These are phyloP conservation scores for Neodiprion fabricii DNA, from an alignment of 1,140 invertebrate genomes.

Conservation along the genomic window DNA sequence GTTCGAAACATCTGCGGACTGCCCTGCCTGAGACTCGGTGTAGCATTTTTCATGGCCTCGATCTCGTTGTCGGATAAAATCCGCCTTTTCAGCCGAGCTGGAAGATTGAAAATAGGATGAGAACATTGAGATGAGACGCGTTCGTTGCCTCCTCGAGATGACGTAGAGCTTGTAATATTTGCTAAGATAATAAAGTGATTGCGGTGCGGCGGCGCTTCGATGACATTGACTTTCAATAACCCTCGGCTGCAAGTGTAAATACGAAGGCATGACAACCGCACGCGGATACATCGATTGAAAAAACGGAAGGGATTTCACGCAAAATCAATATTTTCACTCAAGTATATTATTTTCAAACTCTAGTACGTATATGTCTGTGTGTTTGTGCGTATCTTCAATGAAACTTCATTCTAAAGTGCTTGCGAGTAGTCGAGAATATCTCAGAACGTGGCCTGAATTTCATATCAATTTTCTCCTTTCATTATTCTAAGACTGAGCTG, in stretches of 20 bases:
- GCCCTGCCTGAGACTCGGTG: slow-evolving; percentile 81
- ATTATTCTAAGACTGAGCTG: too few species aligned
- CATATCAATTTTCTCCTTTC: too few species aligned
- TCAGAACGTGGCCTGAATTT: too few species aligned
- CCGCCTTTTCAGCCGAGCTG: slow-evolving; percentile 88
- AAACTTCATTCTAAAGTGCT: too few species aligned
- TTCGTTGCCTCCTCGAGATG: slow-evolving; percentile 6
- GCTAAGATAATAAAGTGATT: slow-evolving; percentile 11
- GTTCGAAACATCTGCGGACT: slow-evolving; percentile 86
- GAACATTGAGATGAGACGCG: background rate
- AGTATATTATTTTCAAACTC: too few species aligned
- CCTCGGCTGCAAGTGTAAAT: slow-evolving; percentile 5
- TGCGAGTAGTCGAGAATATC: too few species aligned
- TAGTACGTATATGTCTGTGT: too few species aligned
- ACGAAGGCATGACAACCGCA: slow-evolving; percentile 6
- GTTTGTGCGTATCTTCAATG: too few species aligned
- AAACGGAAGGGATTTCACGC: too few species aligned
- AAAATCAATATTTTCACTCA: too few species aligned
- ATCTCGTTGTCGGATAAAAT: slow-evolving; percentile 79
- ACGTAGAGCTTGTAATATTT: background rate
- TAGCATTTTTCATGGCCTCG: slow-evolving; percentile 77
- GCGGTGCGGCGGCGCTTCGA: background rate
- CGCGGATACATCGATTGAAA: too few species aligned
- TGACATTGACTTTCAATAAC: background rate
- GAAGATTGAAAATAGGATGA: slow-evolving; percentile 40